Evolutionary conservation across 2,888 invertebrate species (phyloP), one percentile per base, ranked within the genome.

Genomic region (Drosophila buzzatii): DNA sequence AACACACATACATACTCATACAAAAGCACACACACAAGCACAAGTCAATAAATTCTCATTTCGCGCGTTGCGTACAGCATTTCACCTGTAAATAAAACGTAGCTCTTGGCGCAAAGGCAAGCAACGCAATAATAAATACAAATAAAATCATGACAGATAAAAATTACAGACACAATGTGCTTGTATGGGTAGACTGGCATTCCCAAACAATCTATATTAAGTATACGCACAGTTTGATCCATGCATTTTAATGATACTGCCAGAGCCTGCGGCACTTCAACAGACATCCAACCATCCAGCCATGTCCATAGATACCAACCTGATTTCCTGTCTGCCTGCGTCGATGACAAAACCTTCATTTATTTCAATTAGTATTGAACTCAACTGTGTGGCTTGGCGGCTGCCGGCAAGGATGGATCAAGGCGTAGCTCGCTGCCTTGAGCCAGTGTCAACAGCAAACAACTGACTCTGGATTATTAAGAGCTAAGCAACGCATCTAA

Each of bases 211-310:
- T 81, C 87, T 89, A 77, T 89, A 89, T 87, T 87, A 87, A 85
- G 85, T 85, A 87, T 89, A 87, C 90, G 89, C 87, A 89, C 74
- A 53, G 88, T 84, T 89, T 89, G 88, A 87, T 75, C 88, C 89
- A 82, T 85, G 90, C 84, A 89, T 88, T 85, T 85, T 85, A 85
- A 85, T 85, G 90, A 84, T 87, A 72, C 72, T 59, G 57, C 56
- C 51, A 52, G 69, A 67, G 81, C 86, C 84, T 57, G 42, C 18
- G 79, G 81, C 86, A 74, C 81, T 73, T 72, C 57, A 82, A 39
- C 41, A 51, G 41, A 37, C 73, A 60, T 37, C 67, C 44, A 58
- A 27, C 39, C 59, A 31, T 41, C 27, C 27, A 6, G 60, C 53
- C 49, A 33, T 47, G 51, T 63, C 51, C 49, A 18, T 60, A 41